Conservation (phyloP, 2,113 vertebrate genomes). For the Lipotes vexillifer region DNA sequence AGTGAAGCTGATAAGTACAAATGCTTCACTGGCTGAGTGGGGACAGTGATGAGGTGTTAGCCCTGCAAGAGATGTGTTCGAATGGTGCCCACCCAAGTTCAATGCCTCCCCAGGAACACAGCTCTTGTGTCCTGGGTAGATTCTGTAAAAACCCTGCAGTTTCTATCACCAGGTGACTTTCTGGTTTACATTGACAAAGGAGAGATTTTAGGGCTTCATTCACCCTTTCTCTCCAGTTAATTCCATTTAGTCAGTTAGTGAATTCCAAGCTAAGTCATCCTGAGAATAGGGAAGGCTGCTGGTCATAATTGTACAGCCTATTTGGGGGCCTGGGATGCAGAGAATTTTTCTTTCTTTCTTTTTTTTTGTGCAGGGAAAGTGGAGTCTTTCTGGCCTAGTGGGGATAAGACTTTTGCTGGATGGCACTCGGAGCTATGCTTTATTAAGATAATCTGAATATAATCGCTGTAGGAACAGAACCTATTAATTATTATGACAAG, state of each 20-base stretch:
- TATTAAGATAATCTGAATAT: slow-evolving; percentile 47
- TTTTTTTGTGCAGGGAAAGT: background rate
- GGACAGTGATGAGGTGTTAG: background rate
- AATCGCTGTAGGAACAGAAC: slow-evolving; percentile 23
- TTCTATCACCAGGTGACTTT: background rate
- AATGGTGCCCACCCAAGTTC: background rate
- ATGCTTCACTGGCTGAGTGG: background rate
- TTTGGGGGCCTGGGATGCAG: background rate
- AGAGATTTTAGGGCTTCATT: background rate
- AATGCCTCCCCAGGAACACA: background rate
- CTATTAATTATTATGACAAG: slow-evolving; percentile 63
- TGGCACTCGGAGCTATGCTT: background rate
- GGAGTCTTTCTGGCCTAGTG: background rate
- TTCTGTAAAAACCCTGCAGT: background rate
- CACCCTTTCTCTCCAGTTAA: background rate
- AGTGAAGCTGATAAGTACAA: background rate
- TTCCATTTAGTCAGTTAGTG: background rate
- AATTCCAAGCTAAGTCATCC: background rate
- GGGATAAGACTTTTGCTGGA: background rate
- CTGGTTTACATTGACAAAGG: background rate
- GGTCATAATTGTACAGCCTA: background rate
- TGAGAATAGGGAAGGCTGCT: background rate
- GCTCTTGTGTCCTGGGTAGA: background rate
- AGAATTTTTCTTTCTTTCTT: background rate
- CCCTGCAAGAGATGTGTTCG: background rate